Percentiles rank a stretch among this genome's conserved stretches.
Evolutionary conservation across 1,140 invertebrate species (phyloP).

Genomic region (Choristoneura fumiferana): DNA sequence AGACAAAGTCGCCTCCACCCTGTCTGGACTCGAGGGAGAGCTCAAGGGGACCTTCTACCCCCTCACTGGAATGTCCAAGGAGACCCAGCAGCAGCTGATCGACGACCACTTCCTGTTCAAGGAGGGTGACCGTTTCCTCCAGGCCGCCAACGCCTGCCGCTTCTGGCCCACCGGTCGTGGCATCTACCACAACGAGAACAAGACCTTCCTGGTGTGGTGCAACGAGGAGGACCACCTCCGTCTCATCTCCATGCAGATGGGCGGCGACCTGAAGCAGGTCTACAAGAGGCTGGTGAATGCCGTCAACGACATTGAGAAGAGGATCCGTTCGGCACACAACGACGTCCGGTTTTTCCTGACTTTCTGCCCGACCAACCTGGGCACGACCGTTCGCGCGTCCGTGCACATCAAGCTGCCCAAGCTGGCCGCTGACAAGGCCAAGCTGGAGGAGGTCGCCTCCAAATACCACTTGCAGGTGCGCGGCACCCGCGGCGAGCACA

Average conservation of each 20-base stretch:
- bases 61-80: conserved; percentile 96
- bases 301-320: conserved; percentile 95
- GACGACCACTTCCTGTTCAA: conserved; percentile 99
- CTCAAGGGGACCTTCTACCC: conserved; percentile 96
- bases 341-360: conserved; percentile 97
- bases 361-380: conserved; percentile 99
- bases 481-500: conserved; percentile 96
- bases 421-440: conserved; percentile 92
- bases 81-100: conserved; percentile 95
- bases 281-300: conserved; percentile 94
- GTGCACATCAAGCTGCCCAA: conserved; percentile 99
- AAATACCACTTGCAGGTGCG: conserved; percentile 96
- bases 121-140: conserved; percentile 93
- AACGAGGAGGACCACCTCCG: conserved; percentile 99
- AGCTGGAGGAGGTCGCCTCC: conserved; percentile 94
- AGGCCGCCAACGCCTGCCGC: conserved; percentile 94
- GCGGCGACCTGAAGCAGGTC: conserved; percentile 94
- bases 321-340: conserved; percentile 94
- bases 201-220: conserved; percentile 98
- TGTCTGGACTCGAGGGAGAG: conserved; percentile 89
- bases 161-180: conserved; percentile 97
- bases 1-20: conserved; percentile 89
- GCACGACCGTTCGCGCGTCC: conserved; percentile 97
- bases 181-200: conserved; percentile 97
- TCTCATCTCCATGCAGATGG: conserved; percentile 99